Base-by-base conservation (phyloP, 1,140 invertebrate genomes). In the Druon quercuslanigerum region DNA sequence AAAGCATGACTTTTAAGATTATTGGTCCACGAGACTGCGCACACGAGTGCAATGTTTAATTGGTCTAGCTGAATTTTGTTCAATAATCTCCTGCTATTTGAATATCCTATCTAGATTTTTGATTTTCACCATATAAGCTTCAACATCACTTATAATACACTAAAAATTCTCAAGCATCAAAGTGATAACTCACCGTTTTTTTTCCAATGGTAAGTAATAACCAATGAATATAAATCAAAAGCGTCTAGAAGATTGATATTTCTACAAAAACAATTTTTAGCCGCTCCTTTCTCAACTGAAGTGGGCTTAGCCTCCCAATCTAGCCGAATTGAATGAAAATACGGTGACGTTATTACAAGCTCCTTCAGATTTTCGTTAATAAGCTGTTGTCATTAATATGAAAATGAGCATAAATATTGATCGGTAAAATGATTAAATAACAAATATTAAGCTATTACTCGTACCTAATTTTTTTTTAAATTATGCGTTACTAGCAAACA, bases 291-390 rank as follows among this genome's bases (percentile, higher is more conserved):
- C 82, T 79, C 72, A 57, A 78, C 51, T 74, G 25, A 17, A 79
- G 70, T 77, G 73, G 80, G 70, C 70, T 60, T 78, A 72, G 72
- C 40, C 72, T 75, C 83, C 75, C 81, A 80, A 82, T 82, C 79
- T 83, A 81, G 73, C 84, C 80, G 83, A 86, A 90, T 90, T 88
- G 87, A 90, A 90, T 89, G 88, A 90, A 90, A 90, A 90, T 89
- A 90, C 81, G 76, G 52, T 57, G 77, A 78, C 84, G 88, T 90
- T 90, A 90, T 90, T 90, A 87, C 84, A 88, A 86, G 83, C 83
- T 82, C 82, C 75, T 46, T 33, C 33, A 66, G 40, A 40, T 66
- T 66, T 66, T 40, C 60, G 40, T 66, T 66, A 40, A 66, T 66
- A 66, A 66, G 25, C 33, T 40, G 0, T 40, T n/a, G 60, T 11